Conservation (phyloP, 2,888 invertebrate species). For the Lysandra bellargus region DNA sequence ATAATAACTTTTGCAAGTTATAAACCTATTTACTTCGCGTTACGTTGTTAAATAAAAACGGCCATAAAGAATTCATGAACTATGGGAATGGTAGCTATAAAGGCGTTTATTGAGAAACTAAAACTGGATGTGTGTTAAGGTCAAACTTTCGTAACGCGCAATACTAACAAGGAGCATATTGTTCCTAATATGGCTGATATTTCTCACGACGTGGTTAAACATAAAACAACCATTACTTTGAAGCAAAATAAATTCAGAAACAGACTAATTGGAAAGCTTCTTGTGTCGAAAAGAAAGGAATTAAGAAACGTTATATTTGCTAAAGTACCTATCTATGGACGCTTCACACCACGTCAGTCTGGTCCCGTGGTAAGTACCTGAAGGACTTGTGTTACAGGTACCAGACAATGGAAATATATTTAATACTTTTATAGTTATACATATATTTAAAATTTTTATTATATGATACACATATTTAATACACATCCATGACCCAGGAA, state of each 20-base stretch:
- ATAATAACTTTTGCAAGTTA: conserved; percentile 19
- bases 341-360: too few relatives aligned
- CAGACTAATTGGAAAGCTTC: too few relatives aligned
- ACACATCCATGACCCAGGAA: too few relatives aligned
- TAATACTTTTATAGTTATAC: too few relatives aligned
- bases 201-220: neutral
- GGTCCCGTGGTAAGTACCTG: too few relatives aligned
- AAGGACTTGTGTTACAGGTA: too few relatives aligned
- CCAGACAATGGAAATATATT: too few relatives aligned
- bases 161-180: neutral
- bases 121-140: conserved; percentile 14
- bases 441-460: too few relatives aligned
- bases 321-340: neutral
- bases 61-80: conserved; percentile 18
- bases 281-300: neutral
- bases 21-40: conserved; percentile 11
- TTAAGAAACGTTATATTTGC: neutral
- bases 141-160: conserved; percentile 3
- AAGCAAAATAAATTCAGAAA: neutral
- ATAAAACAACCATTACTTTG: neutral
- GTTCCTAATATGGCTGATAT: neutral
- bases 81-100: conserved; percentile 8
- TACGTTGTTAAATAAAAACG: conserved; percentile 19
- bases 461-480: too few relatives aligned
- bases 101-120: neutral